Conservation (phyloP, 2,888 invertebrate species). For the Dusona sp. region DNA sequence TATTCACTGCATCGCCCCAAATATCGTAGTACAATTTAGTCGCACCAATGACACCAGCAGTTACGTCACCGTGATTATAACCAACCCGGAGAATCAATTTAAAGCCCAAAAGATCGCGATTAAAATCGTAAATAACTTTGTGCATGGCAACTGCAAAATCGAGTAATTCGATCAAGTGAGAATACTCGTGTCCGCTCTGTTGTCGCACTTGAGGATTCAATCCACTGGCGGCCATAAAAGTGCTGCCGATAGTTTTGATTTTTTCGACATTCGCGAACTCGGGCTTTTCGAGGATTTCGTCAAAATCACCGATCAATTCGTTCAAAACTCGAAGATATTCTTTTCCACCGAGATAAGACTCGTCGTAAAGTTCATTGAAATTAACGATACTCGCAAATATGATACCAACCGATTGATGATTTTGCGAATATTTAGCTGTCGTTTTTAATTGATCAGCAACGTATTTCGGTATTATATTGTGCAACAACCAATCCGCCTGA, state of each 20-base stretch:
- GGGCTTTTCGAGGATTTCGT: slow-evolving; percentile 93
- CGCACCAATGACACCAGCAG: slow-evolving; percentile 98
- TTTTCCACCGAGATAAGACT: slow-evolving; percentile 97
- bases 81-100: slow-evolving; percentile 95
- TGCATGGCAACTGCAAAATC: slow-evolving; percentile 98
- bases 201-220: slow-evolving; percentile 92
- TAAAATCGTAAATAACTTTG: slow-evolving; percentile 93
- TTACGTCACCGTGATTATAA: slow-evolving; percentile 97
- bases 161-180: slow-evolving; percentile 94
- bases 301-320: slow-evolving; percentile 98
- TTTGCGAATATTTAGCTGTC: slow-evolving; percentile 97
- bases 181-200: slow-evolving; percentile 89
- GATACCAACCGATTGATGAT: slow-evolving; percentile 96
- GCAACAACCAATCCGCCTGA: slow-evolving; percentile 97
- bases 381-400: slow-evolving; percentile 98
- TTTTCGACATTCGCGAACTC: slow-evolving; percentile 96
- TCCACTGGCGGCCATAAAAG: slow-evolving; percentile 99
- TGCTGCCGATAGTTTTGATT: slow-evolving; percentile 98
- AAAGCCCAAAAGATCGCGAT: slow-evolving; percentile 95
- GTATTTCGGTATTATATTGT: slow-evolving; percentile 98
- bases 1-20: slow-evolving; percentile 99
- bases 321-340: slow-evolving; percentile 98
- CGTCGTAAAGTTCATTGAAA: slow-evolving; percentile 99
- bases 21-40: slow-evolving; percentile 98
- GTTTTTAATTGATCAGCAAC: slow-evolving; percentile 97